Conservation (phyloP, 2,888 invertebrate species). For the Galeruca laticollis region DNA sequence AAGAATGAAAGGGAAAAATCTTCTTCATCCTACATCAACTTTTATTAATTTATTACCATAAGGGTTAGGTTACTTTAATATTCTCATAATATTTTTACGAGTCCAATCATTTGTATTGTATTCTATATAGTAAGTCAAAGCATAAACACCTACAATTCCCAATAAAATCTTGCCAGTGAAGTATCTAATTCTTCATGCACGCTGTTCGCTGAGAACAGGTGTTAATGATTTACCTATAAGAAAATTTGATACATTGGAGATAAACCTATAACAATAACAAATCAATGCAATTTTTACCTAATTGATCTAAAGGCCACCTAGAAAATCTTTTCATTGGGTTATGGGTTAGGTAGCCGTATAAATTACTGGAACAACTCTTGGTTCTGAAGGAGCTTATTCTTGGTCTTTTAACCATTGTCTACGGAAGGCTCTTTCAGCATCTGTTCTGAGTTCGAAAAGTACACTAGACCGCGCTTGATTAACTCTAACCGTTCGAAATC, state of each 20-base stretch:
- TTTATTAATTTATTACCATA: too few relatives aligned
- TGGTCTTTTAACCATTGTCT: constrained; percentile 89
- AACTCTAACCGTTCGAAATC: too few relatives aligned
- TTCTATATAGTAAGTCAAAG: constrained; percentile 81
- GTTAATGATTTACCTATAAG: constrained; percentile 69
- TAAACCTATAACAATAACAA: neutral
- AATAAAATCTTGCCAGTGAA: constrained; percentile 63
- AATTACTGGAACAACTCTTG: constrained; percentile 75
- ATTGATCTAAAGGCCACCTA: constrained; percentile 77
- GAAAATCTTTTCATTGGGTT: constrained; percentile 85
- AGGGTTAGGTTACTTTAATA: too few relatives aligned
- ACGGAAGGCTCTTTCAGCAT: constrained; percentile 86
- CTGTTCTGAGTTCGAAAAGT: too few relatives aligned
- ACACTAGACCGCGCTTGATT: too few relatives aligned
- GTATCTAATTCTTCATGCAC: constrained; percentile 66
- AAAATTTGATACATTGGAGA: neutral
- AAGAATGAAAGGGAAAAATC: too few relatives aligned
- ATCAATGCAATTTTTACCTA: constrained; percentile 68
- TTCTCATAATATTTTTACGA: constrained; percentile 79
- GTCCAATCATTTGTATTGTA: constrained; percentile 87
- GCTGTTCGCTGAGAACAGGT: constrained; percentile 73
- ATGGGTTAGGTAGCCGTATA: constrained; percentile 74
- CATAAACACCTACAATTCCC: constrained; percentile 68
- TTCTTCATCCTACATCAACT: too few relatives aligned
- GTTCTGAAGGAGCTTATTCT: constrained; percentile 78